Base-by-base conservation (phyloP, 2,797 vertebrate species). In the Uromys caudimaculatus region DNA sequence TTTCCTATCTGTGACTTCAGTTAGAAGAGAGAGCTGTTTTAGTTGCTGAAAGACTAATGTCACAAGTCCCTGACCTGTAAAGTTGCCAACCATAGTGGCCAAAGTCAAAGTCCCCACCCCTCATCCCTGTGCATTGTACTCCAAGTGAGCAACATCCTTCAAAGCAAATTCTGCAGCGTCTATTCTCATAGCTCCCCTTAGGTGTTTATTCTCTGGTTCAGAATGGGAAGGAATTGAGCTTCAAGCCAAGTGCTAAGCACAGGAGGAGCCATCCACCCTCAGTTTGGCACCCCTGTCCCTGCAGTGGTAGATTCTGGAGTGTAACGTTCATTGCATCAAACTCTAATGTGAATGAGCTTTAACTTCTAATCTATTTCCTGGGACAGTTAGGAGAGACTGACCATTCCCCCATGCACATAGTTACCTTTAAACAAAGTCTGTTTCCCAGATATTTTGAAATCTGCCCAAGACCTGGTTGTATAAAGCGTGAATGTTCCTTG, bases 361-460 rank as follows among this genome's bases (percentile, higher is more conserved):
- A 19, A 71, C 87, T 62, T 69, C 14, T 87, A 84, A 73, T 24
- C 86, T 93, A 3, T 60, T 94, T 73, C 79, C 81, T 85, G 24
- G 44, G 44, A 44, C 94, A 91, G 90, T 35, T 50, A 4, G 52
- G 23, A 92, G 69, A 82, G 62, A 76, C 3, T 86, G 56, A 83
- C 86, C 78, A 73, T 77, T 79, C 17, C 41, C 38, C 50, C 11
- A 58, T 23, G 77, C 83, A 96, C 17, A 69, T 93, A 86, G 91
- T 95, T 83, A 94, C 23, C 89, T 64, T 95, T 83, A 93, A 12
- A 77, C 64, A 77, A 85, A 73, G 88, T 84, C 88, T 95, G 38
- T 91, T 96, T 95, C 96, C 90, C 90, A 94, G 88, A 93, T 83
- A 95, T 83, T 96, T 84, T 94, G 75, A 94, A 96, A 93, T 58